phyloP scores from a whole-genome alignment of 1,140 invertebrate species.

The Bicyclus anynana region DNA sequence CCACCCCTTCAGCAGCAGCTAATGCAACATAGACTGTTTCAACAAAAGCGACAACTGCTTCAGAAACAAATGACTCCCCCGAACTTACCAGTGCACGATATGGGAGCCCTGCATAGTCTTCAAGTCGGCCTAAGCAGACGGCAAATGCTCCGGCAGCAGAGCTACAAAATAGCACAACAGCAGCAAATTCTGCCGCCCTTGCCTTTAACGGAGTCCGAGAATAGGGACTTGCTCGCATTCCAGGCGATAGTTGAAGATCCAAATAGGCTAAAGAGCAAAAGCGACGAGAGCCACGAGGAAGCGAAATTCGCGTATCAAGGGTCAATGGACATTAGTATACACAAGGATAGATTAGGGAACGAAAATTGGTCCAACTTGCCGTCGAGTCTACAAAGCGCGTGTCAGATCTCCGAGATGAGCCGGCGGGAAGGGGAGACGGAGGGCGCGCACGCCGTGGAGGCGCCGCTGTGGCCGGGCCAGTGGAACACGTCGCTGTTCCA shows the following conservation, averaged over 20 bases:
- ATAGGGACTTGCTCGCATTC: constrained; percentile 79
- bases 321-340: constrained; percentile 73
- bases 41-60: constrained; percentile 88
- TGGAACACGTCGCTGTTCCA: constrained; percentile 69
- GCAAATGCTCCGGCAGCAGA: constrained; percentile 86
- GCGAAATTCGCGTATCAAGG: constrained; percentile 68
- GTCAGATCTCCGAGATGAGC: constrained; percentile 78
- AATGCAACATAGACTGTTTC: constrained; percentile 85
- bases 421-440: constrained; percentile 43
- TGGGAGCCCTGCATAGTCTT: constrained; percentile 58
- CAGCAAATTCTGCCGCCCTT: constrained; percentile 82
- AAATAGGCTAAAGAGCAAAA: constrained; percentile 53
- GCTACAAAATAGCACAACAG: constrained; percentile 88
- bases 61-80: constrained; percentile 87
- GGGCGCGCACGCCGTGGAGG: constrained; percentile 35
- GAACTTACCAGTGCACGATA: constrained; percentile 54
- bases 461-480: constrained; percentile 63
- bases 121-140: constrained; percentile 78
- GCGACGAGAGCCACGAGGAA: constrained; percentile 54
- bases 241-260: constrained; percentile 78
- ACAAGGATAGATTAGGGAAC: constrained; percentile 69
- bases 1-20: constrained; percentile 86
- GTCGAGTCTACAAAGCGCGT: constrained; percentile 78
- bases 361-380: constrained; percentile 80
- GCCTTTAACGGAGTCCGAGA: constrained; percentile 78